These are phyloP conservation scores for Mugil cephalus DNA, from an alignment of 2,113 vertebrate species.

Conservation along the genomic window DNA sequence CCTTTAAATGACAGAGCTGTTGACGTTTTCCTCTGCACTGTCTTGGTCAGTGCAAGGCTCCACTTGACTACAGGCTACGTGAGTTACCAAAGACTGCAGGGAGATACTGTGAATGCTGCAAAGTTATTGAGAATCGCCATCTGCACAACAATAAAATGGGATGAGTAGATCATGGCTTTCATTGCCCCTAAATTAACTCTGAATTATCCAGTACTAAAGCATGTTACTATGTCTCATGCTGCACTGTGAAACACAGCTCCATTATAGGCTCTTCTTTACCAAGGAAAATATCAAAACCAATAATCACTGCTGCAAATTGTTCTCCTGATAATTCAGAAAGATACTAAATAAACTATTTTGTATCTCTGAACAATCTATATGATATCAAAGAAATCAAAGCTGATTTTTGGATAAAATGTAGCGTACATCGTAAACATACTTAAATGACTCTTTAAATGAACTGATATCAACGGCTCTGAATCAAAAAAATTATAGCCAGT, in stretches of 20 bases:
- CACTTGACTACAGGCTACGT: conserved; percentile 14
- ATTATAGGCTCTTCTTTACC: too few species aligned
- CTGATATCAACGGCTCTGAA: too few species aligned
- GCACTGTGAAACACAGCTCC: background rate
- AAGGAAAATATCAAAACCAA: too few species aligned
- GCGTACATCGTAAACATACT: too few species aligned
- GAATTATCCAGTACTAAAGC: background rate
- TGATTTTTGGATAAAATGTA: too few species aligned
- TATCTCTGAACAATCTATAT: too few species aligned
- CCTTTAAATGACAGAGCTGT: background rate
- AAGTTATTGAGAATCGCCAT: conserved; percentile 22
- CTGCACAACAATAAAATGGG: conserved; percentile 27
- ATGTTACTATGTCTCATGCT: background rate
- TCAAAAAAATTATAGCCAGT: too few species aligned
- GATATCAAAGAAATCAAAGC: too few species aligned
- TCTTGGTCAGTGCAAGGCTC: conserved; percentile 23
- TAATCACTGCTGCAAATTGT: too few species aligned
- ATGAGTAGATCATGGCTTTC: background rate
- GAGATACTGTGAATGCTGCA: conserved; percentile 32
- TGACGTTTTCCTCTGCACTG: conserved; percentile 18
- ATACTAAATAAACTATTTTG: too few species aligned
- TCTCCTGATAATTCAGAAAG: too few species aligned
- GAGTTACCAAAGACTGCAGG: conserved; percentile 8
- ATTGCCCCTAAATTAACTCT: background rate
- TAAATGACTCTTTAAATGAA: too few species aligned